Conservation (phyloP, 2,113 vertebrate species). For the Maccullochella peelii region DNA sequence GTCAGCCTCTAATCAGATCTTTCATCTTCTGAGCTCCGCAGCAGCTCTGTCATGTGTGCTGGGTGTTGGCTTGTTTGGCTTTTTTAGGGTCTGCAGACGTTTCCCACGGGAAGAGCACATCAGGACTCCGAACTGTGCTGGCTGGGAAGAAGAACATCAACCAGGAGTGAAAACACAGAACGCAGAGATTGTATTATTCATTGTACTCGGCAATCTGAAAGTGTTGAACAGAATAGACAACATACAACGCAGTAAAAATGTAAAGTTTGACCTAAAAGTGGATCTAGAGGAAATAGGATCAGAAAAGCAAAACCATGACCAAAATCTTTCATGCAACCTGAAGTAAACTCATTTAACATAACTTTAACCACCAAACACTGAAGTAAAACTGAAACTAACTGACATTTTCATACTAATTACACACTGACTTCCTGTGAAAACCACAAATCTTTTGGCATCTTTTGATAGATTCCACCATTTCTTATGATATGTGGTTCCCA, state of each 20-base stretch:
- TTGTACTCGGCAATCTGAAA: too few species aligned
- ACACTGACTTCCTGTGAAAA: not conserved
- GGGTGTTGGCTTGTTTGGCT: slow-evolving; percentile 38
- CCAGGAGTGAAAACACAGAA: not conserved
- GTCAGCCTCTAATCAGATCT: slow-evolving; percentile 17
- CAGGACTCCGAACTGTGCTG: not conserved
- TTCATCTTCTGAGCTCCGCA: slow-evolving; percentile 4
- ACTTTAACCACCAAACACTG: not conserved
- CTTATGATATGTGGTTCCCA: not conserved
- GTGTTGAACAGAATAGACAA: not conserved
- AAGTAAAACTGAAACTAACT: not conserved
- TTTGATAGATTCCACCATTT: not conserved
- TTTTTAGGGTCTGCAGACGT: slow-evolving; percentile 31
- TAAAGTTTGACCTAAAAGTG: not conserved
- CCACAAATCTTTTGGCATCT: not conserved
- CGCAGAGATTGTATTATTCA: not conserved
- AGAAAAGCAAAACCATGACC: not conserved
- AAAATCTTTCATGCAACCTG: too few species aligned
- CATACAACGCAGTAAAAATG: not conserved
- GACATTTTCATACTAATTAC: not conserved
- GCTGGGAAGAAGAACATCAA: not conserved
- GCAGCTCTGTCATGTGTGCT: slow-evolving; percentile 12
- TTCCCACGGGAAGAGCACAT: slow-evolving; percentile 46
- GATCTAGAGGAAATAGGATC: not conserved
- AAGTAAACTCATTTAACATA: too few species aligned